Evolutionary conservation across 2,888 invertebrate genomes (phyloP).

Genomic region (Yponomeuta malinellus): DNA sequence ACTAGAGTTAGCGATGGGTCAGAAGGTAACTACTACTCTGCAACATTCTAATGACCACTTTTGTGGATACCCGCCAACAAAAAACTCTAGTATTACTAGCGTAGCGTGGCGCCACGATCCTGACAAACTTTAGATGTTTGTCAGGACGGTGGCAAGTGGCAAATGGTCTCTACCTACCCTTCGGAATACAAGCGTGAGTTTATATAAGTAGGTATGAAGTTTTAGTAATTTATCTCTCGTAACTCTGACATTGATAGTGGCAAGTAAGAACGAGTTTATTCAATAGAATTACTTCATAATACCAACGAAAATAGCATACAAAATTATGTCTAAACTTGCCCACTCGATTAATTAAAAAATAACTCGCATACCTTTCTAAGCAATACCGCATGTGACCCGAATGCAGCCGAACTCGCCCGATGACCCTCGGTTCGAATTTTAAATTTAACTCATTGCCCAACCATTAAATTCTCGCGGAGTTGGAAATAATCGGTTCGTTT

Average conservation of each 20-base stretch:
- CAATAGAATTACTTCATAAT: neutral
- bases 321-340: neutral
- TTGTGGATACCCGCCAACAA: neutral
- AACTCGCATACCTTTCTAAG: slow-evolving; percentile 4
- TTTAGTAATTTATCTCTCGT: no score
- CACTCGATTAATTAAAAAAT: neutral
- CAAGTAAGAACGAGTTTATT: neutral
- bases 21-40: neutral
- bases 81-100: no score
- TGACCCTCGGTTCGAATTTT: slow-evolving; percentile 9
- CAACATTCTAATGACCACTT: neutral
- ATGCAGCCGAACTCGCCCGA: neutral
- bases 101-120: no score
- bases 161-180: no score
- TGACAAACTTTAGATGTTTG: no score
- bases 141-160: no score
- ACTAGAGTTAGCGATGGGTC: neutral
- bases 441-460: slow-evolving; percentile 1
- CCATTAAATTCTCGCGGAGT: neutral
- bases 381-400: slow-evolving; percentile 3
- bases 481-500: neutral
- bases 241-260: no score
- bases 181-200: no score
- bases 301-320: neutral
- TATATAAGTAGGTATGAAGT: no score